A percentile compares a stretch with the other conserved stretches of the same genome.
Evolutionary conservation across 2,797 vertebrate genomes (phyloP).

Genomic region (Acipenser oxyrinchus): DNA sequence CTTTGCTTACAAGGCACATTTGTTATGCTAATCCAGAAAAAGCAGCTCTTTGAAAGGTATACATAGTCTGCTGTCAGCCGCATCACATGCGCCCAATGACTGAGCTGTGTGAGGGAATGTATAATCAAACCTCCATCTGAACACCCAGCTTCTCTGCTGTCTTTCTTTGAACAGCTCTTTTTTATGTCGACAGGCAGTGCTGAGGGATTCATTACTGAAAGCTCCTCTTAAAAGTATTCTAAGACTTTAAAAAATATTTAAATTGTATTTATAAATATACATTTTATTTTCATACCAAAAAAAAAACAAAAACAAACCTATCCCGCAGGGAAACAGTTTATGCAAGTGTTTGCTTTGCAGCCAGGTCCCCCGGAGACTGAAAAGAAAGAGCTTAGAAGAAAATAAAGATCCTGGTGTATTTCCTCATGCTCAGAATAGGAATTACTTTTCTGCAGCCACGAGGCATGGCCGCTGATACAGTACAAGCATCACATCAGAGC

Average conservation of each 20-base stretch:
- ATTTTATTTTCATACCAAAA: too few relatives aligned
- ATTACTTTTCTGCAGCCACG: neutral
- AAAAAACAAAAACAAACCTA: too few relatives aligned
- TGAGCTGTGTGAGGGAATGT: neutral
- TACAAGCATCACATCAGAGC: too few relatives aligned
- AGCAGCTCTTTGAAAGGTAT: neutral
- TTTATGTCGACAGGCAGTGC: neutral
- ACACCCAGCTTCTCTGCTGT: neutral
- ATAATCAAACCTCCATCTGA: neutral
- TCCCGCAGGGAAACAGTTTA: too few relatives aligned
- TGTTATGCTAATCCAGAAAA: neutral
- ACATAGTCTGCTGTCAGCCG: neutral
- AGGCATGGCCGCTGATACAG: too few relatives aligned
- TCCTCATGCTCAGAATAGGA: neutral
- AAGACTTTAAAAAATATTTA: too few relatives aligned
- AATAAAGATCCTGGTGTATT: neutral
- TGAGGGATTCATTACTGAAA: neutral
- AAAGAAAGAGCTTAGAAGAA: neutral
- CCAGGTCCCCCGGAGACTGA: neutral
- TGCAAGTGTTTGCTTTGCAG: neutral
- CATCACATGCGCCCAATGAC: neutral
- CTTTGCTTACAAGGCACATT: neutral
- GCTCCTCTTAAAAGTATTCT: neutral
- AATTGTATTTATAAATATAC: too few relatives aligned
- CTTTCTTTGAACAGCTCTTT: neutral